A percentile compares a stretch with the other conserved stretches of the same genome.
Evolutionary conservation across 1,140 invertebrate genomes (phyloP).

Genomic region (Meloidogyne chitwoodi): DNA sequence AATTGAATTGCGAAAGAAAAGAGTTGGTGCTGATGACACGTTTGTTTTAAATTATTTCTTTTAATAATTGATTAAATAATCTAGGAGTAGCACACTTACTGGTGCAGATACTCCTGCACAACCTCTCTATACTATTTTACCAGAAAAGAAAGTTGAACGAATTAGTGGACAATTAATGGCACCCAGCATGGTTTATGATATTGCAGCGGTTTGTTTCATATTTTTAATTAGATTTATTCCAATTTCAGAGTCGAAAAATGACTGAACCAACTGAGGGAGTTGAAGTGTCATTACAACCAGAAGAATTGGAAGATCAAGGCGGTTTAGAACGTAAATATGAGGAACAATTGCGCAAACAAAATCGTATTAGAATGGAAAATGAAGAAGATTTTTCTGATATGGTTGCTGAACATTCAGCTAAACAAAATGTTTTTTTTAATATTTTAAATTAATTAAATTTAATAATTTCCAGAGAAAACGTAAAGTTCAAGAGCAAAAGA

Average conservation of each 20-base stretch:
- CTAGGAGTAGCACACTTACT: conserved; percentile 41
- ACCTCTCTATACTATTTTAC: conserved; percentile 80
- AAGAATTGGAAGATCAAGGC: conserved; percentile 90
- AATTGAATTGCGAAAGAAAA: conserved; percentile 92
- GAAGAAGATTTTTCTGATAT: conserved; percentile 94
- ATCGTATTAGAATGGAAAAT: conserved; percentile 63
- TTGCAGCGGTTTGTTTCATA: conserved; percentile 33
- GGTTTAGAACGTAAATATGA: conserved; percentile 94
- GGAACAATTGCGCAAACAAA: conserved; percentile 69
- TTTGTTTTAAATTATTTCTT: conserved; percentile 69
- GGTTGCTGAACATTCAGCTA: conserved; percentile 61
- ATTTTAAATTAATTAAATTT: conserved; percentile 5
- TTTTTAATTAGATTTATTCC: conserved; percentile 15
- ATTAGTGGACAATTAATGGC: conserved; percentile 86
- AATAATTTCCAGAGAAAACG: conserved; percentile 55
- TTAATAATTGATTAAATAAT: conserved; percentile 1
- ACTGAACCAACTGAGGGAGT: conserved; percentile 65
- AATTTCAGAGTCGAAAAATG: conserved; percentile 39
- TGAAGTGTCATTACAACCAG: conserved; percentile 90
- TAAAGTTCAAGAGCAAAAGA: conserved; percentile 58
- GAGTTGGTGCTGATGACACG: conserved; percentile 86
- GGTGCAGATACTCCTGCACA: conserved; percentile 78
- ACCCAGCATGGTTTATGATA: conserved; percentile 73
- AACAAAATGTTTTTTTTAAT: conserved; percentile 42
- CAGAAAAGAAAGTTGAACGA: conserved; percentile 84